A percentile compares a stretch with the other conserved stretches of the same genome.
phyloP scores from a whole-genome alignment of 2,113 vertebrate species.

The Mesembrinibis cayennensis region DNA sequence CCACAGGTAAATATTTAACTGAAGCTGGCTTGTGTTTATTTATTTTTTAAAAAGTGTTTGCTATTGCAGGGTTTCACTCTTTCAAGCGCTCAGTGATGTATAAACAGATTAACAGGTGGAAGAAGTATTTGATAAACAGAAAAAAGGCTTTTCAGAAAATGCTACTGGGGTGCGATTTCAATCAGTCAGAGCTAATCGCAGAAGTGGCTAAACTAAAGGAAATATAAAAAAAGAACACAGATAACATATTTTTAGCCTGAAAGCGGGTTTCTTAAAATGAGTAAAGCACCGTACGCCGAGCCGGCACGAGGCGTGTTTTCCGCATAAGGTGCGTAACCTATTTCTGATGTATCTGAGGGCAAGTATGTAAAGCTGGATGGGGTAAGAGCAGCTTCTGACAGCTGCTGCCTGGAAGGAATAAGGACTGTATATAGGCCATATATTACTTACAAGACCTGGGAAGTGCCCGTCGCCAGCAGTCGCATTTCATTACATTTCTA shows the following conservation, averaged over 20 bases:
- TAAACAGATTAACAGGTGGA: not conserved
- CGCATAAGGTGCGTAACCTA: fast-evolving
- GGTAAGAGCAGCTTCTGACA: not conserved
- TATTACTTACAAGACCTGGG: fast-evolving
- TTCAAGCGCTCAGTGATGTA: not conserved
- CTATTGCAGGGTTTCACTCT: not conserved
- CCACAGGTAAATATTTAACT: not conserved
- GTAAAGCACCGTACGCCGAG: fast-evolving
- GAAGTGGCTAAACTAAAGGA: not conserved
- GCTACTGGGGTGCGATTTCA: not conserved
- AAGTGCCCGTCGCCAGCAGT: not conserved
- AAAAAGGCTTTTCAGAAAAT: not conserved
- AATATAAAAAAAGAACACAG: not conserved
- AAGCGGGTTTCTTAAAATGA: not conserved
- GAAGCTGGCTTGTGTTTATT: not conserved
- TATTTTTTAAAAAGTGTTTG: not conserved
- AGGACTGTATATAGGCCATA: fast-evolving
- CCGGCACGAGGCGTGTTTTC: fast-evolving
- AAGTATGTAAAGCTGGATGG: not conserved
- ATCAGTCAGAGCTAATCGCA: not conserved
- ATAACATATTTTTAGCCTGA: not conserved
- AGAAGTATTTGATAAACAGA: not conserved
- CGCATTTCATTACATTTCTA: not conserved
- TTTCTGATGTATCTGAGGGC: not conserved
- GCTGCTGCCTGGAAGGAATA: not conserved